Base-by-base conservation (phyloP, 2,797 vertebrate species). In the Peromyscus nudipes region DNA sequence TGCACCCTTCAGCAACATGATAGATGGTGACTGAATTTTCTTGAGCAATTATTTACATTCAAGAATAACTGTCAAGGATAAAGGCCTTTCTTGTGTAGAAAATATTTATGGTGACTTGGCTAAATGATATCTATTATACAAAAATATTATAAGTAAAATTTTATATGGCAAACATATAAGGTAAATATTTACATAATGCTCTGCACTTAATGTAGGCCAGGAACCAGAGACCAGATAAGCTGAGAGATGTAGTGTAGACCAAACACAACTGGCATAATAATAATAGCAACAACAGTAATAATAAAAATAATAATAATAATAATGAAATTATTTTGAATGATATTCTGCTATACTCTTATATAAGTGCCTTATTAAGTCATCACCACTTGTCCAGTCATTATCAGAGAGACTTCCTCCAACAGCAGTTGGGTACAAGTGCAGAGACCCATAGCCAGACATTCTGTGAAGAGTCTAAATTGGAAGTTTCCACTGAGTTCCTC, bases 11-110 rank as follows among this genome's bases (percentile, higher is more conserved):
- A 92, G 37, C 8, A 91, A 60, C 86, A 40, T 94, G 29, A 29
- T 83, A 69, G 14, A 77, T 87, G 14, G 57, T 80, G n/a, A 57
- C 77, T 71, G 64, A 93, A 86, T 95, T 71, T 90, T 37, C 40
- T 65, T 83, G 27, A 92, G 57, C 0, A 27, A 96, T 95, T 85
- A 89, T 67, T 92, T 91, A 92, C 21, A 79, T 75, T 85, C 55
- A 85, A 83, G 85, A 91, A 65, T 65, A 43, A 80, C 17, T 94
- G 64, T 37, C 5, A 55, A n/a, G 14, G 93, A 31, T 87, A 2
- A 71, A 77, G 11, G 13, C 57, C 17, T 46, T 90, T 40, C 84
- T 83, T 71, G 23, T 55, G 79, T 19, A 80, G 71, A 27, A 12
- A 83, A 7, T 5, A 73, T 86, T 96, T 88, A 34, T 90, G 43